These are phyloP conservation scores for Stenurella melanura DNA, from an alignment of 2,888 invertebrate species.

Conservation along the genomic window DNA sequence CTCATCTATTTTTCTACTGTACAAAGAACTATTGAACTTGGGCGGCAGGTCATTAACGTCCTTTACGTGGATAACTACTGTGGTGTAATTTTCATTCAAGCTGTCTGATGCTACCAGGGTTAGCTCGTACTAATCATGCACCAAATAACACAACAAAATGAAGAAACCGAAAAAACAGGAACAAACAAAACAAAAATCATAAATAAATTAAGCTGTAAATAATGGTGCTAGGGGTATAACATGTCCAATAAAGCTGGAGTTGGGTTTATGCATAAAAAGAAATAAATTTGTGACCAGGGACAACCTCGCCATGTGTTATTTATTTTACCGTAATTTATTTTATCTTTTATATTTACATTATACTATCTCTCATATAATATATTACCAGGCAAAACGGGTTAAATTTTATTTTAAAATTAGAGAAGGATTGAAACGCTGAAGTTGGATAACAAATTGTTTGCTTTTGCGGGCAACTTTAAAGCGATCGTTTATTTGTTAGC, in stretches of 20 bases:
- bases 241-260: conserved; percentile 36
- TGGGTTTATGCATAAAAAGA: conserved; percentile 18
- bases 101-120: conserved; percentile 93
- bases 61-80: conserved; percentile 86
- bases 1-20: conserved; percentile 84
- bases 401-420: conserved; percentile 11
- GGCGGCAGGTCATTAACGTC: conserved; percentile 95
- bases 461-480: not conserved
- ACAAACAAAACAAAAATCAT: conserved; percentile 45
- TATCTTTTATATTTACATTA: conserved; percentile 25
- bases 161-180: conserved; percentile 50
- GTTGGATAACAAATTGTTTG: not conserved
- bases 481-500: not conserved
- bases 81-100: conserved; percentile 91
- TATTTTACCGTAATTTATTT: conserved; percentile 35
- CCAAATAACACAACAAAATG: conserved; percentile 67
- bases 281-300: conserved; percentile 33
- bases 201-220: conserved; percentile 39
- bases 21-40: conserved; percentile 82
- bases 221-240: conserved; percentile 34
- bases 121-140: conserved; percentile 86
- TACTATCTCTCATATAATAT: conserved; percentile 1
- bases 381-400: not conserved
- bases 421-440: conserved; percentile 7
- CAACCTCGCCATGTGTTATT: conserved; percentile 27